Base-by-base conservation (phyloP, 2,888 invertebrate genomes). In the Leptopterna dolabrata region DNA sequence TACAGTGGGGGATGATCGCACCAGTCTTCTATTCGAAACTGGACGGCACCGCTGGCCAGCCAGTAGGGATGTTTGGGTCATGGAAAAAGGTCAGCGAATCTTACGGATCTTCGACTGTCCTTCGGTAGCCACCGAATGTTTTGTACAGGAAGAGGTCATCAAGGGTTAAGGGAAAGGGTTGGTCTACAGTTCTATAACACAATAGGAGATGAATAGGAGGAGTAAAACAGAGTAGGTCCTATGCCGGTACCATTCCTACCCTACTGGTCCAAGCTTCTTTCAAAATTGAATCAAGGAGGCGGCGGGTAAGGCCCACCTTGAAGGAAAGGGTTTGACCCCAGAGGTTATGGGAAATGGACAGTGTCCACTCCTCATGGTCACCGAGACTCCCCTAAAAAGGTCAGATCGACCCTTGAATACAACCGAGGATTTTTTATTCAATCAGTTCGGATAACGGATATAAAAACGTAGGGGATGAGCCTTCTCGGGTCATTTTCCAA, bases 271-370 rank as follows among this genome's bases (percentile, higher is more conserved):
- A 63, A 6, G 16, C 63, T 27, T 63, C 63, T 63, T 63, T 63
- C 63, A 63, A 24, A 63, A 63, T 63, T 63, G 24, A 24, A 63
- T 63, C 63, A 63, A 63, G 63, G 55, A 4, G 7, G 14, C 14
- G 47, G 13, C 4, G 47, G 43, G n/a, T n/a, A n/a, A 47, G 13
- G 63, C 63, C 63, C 63, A 63, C 63, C 24, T 24, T 24, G 63
- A 63, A 36, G 24, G 63, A 45, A 45, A 45, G 78, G 24, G 78
- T 78, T n/a, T 78, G 78, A 78, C 78, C 78, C 78, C 41, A 16
- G 16, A 43, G 78, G 78, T 78, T 45, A 78, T 78, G 78, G 78
- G 78, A 78, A 78, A 41, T 78, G 78, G 78, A 78, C 78, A 78
- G 24, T 78, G 78, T 78, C 78, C 78, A 78, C 45, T 78, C 63